A percentile compares a stretch with the other conserved stretches of the same genome.
These are phyloP conservation scores for Amorpha juglandis DNA, from an alignment of 2,888 invertebrate genomes.

Conservation along the genomic window DNA sequence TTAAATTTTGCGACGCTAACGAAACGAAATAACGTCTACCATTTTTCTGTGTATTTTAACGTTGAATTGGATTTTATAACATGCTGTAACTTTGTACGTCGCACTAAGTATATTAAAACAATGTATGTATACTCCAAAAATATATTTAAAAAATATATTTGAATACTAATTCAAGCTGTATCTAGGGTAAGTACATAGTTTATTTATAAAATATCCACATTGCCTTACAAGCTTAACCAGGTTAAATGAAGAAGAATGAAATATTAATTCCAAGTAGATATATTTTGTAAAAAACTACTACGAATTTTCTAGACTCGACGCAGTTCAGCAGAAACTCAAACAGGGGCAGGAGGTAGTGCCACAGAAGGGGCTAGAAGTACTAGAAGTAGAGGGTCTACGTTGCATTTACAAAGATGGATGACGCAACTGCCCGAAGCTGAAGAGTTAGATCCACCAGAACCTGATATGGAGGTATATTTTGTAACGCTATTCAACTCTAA, in stretches of 20 bases:
- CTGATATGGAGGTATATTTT: conserved; percentile 80
- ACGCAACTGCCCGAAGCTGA: conserved; percentile 88
- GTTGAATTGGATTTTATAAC: not conserved
- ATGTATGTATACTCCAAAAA: too few species aligned
- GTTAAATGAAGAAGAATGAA: not conserved
- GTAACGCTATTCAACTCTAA: too few species aligned
- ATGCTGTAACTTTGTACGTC: conserved; percentile 11
- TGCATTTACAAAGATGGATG: conserved; percentile 92
- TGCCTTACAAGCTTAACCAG: conserved; percentile 23
- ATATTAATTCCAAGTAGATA: not conserved
- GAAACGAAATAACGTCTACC: conserved; percentile 62
- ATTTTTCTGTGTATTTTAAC: conserved; percentile 69
- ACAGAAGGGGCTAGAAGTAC: conserved; percentile 73
- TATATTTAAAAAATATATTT: not conserved
- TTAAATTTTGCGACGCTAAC: conserved; percentile 73
- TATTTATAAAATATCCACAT: conserved; percentile 53
- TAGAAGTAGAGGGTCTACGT: conserved; percentile 88
- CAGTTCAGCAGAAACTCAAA: conserved; percentile 78
- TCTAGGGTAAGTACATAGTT: conserved; percentile 36
- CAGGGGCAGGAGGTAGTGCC: conserved; percentile 69
- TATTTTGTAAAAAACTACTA: not conserved
- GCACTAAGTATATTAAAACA: conserved; percentile 3
- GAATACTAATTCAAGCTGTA: conserved; percentile 22
- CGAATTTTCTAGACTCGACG: conserved; percentile 64
- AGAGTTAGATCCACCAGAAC: conserved; percentile 79